Percentiles rank a stretch among this genome's conserved stretches.
Evolutionary conservation across 2,888 invertebrate genomes (phyloP).

Genomic region (Parthenolecanium corni): DNA sequence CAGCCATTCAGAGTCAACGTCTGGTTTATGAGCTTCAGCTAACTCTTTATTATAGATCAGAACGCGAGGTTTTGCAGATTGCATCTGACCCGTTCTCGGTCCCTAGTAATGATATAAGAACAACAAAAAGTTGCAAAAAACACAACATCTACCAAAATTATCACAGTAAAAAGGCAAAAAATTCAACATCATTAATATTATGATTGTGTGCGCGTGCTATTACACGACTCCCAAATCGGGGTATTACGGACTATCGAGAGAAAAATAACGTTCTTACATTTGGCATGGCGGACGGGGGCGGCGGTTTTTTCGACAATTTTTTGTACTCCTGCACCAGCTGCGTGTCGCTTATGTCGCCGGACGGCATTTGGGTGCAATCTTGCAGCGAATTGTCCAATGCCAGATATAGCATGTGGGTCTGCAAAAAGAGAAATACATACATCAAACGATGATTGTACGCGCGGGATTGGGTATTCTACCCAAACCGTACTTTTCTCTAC

Average conservation of each 20-base stretch:
- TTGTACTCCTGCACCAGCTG: conserved; percentile 70
- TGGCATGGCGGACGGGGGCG: conserved; percentile 10
- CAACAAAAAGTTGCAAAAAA: conserved; percentile 15
- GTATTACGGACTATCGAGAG: too few relatives aligned
- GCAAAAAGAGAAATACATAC: conserved; percentile 31
- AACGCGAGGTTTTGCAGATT: conserved; percentile 51
- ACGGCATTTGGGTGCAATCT: conserved; percentile 65
- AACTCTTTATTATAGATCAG: conserved; percentile 46
- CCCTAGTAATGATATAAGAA: conserved; percentile 10
- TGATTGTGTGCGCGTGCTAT: not conserved
- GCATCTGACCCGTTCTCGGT: conserved; percentile 38
- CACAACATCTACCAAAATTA: not conserved
- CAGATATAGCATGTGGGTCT: conserved; percentile 61
- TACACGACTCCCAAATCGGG: too few relatives aligned
- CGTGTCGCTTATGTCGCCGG: conserved; percentile 52
- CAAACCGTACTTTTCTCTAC: not conserved
- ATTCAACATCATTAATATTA: not conserved
- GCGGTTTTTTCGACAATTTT: conserved; percentile 39
- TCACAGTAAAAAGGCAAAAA: not conserved
- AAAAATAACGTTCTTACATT: conserved; percentile 3
- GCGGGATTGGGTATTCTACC: not conserved
- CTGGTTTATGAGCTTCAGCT: conserved; percentile 46
- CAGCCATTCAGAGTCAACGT: conserved; percentile 47
- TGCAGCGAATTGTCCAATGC: conserved; percentile 62
- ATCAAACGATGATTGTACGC: too few relatives aligned